These are phyloP conservation scores for Melanargia galathea DNA, from an alignment of 2,888 invertebrate species.

Conservation along the genomic window DNA sequence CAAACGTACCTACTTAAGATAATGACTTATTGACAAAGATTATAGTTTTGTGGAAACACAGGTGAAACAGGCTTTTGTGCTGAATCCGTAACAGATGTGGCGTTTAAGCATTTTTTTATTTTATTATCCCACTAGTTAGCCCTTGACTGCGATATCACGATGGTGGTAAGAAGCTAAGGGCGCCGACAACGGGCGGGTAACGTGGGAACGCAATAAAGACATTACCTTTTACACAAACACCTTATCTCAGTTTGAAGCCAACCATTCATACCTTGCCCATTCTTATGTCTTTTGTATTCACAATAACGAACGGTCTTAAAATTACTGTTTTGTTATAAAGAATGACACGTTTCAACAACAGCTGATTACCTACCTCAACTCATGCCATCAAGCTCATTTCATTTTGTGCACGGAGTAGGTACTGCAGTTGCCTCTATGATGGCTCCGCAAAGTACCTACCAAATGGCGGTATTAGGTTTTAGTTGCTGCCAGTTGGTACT, in stretches of 20 bases:
- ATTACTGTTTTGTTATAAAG: too few relatives aligned
- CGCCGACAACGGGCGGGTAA: neutral
- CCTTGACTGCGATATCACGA: too few relatives aligned
- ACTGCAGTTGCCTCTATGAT: too few relatives aligned
- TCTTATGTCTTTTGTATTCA: neutral
- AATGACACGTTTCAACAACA: too few relatives aligned
- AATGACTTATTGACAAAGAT: slow-evolving; percentile 12
- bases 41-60: neutral
- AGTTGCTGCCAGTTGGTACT: too few relatives aligned
- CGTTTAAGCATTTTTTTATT: neutral
- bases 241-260: slow-evolving; percentile 18
- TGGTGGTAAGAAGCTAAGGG: neutral
- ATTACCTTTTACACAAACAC: slow-evolving; percentile 31
- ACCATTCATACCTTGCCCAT: slow-evolving; percentile 20
- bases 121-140: too few relatives aligned
- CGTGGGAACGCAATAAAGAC: slow-evolving; percentile 36
- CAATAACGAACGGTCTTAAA: too few relatives aligned
- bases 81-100: slow-evolving; percentile 12
- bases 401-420: too few relatives aligned
- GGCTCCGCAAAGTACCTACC: too few relatives aligned
- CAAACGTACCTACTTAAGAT: slow-evolving; percentile 13
- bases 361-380: too few relatives aligned
- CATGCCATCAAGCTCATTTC: too few relatives aligned
- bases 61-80: neutral
- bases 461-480: too few relatives aligned